Evolutionary conservation across 2,888 invertebrate genomes (phyloP).

Genomic region (Noctua janthina): DNA sequence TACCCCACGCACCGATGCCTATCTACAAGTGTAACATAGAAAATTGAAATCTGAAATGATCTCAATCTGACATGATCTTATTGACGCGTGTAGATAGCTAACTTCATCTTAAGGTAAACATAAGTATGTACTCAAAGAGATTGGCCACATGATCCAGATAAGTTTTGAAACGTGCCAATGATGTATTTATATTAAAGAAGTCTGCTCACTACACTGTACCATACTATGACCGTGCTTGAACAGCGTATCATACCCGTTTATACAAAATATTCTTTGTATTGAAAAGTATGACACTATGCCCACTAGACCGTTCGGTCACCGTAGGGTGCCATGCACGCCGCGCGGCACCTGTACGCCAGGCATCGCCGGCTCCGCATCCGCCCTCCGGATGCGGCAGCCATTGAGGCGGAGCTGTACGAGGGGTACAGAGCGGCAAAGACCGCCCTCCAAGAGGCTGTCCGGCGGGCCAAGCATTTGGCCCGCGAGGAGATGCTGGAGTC

Average conservation of each 20-base stretch:
- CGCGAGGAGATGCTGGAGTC: no score
- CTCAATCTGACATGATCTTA: slow-evolving; percentile 16
- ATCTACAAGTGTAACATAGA: slow-evolving; percentile 13
- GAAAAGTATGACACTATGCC: no score
- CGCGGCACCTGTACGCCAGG: no score
- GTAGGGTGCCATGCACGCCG: neutral
- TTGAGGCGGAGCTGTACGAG: no score
- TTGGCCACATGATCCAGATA: slow-evolving; percentile 48
- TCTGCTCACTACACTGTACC: neutral
- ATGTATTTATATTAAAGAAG: slow-evolving; percentile 25
- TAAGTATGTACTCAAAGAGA: slow-evolving; percentile 28
- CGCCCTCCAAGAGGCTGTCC: no score
- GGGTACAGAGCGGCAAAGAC: no score
- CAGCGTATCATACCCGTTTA: neutral
- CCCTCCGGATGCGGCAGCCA: no score
- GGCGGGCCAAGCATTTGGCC: no score
- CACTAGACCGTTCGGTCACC: no score
- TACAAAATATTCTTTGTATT: neutral
- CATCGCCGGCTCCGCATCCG: no score
- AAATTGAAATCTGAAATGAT: slow-evolving; percentile 39
- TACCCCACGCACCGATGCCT: slow-evolving; percentile 2
- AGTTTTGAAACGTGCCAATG: slow-evolving; percentile 24
- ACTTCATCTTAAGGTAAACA: slow-evolving; percentile 12
- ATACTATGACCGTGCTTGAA: neutral
- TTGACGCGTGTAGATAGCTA: slow-evolving; percentile 18